Base-by-base conservation (phyloP, 2,888 invertebrate genomes). In the Dryomyza anilis region DNA sequence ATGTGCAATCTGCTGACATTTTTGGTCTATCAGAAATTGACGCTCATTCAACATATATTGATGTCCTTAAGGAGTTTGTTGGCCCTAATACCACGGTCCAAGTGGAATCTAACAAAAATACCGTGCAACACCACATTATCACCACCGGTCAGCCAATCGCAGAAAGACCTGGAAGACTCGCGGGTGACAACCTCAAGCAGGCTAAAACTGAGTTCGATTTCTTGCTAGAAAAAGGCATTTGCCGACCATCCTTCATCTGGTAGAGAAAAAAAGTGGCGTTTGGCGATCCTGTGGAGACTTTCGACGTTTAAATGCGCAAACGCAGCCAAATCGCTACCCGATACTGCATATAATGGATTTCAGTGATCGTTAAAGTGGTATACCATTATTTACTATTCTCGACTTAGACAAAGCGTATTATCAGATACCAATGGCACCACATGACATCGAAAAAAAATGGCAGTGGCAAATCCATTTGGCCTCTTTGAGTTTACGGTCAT, bases 81-180 rank as follows among this genome's bases (percentile, higher is more conserved):
- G 14, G 3, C 7, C n/a, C n/a, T n/a, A n/a, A n/a, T n/a, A n/a
- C n/a, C n/a, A n/a, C n/a, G n/a, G n/a, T n/a, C n/a, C n/a, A n/a
- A n/a, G n/a, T n/a, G n/a, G n/a, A n/a, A n/a, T n/a, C n/a, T n/a
- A n/a, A n/a, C n/a, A n/a, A n/a, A n/a, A n/a, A 36, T 36, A 36
- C 10, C 36, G 21, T 21, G 6, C 8, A 19, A 48, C 67, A 65
- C 45, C 52, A 63, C 23, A 67, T 67, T 10, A 58, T 63, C 43
- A 65, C 65, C n/a, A 64, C 61, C 12, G 63, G 60, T 1, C 48
- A 58, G 27, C 63, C 65, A 4, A 36, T 66, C 14, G 58, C 64
- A 8, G 66, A 64, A 10, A 45, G 65, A 7, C 62, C 62, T 0
- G 45, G 62, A 29, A 25, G 62, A 14, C 39, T 61, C 14, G 23